Evolutionary conservation across 1,140 invertebrate species (phyloP).

Genomic region (Samia ricini): DNA sequence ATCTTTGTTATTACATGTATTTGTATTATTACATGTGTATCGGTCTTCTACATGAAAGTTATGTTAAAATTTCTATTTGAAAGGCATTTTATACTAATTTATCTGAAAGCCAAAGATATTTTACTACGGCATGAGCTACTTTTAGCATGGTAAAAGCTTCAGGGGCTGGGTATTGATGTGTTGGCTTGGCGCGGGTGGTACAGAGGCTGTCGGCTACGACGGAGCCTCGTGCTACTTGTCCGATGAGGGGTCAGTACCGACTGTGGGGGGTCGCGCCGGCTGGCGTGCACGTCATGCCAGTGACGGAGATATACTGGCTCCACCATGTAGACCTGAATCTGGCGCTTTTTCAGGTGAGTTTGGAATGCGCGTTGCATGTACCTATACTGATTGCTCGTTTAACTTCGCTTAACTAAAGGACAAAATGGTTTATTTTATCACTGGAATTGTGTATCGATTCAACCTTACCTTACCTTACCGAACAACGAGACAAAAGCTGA

Average conservation of each 20-base stretch:
- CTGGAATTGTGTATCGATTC: no score
- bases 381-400: not conserved
- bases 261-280: slow-evolving; percentile 6
- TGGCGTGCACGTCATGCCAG: slow-evolving; percentile 47
- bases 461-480: no score
- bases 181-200: not conserved
- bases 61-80: no score
- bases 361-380: not conserved
- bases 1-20: no score
- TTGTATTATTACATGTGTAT: no score
- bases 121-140: not conserved
- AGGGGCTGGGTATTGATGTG: not conserved
- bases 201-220: slow-evolving; percentile 56
- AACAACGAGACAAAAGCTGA: no score
- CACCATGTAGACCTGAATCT: slow-evolving; percentile 48
- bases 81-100: not conserved
- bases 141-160: not conserved
- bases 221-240: slow-evolving; percentile 46
- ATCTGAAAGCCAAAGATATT: no score
- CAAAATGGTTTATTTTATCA: no score
- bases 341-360: slow-evolving; percentile 56
- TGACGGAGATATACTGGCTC: slow-evolving; percentile 56
- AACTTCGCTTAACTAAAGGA: not conserved
- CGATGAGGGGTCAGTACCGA: slow-evolving; percentile 9
- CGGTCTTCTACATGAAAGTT: no score